These are phyloP conservation scores for Lepidonotus clava DNA, from an alignment of 2,888 invertebrate genomes.

Conservation along the genomic window DNA sequence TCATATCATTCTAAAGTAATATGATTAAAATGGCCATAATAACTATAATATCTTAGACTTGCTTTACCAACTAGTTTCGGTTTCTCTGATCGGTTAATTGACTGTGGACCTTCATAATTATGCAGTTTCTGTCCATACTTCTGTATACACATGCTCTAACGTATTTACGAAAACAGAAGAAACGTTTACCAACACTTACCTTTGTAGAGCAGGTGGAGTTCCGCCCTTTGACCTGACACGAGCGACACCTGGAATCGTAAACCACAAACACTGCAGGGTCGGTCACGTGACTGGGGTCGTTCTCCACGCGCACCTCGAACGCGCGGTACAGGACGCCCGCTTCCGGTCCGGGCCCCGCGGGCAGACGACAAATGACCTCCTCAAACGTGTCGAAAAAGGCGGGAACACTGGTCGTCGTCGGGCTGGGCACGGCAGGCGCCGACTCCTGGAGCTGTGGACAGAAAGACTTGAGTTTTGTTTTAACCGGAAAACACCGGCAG, in stretches of 20 bases:
- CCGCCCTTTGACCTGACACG: neutral
- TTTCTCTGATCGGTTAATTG: no score
- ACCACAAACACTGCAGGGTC: constrained; percentile 25
- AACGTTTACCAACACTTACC: no score
- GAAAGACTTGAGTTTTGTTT: neutral
- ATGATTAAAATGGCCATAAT: no score
- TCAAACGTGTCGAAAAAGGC: constrained; percentile 60
- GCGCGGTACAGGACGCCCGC: neutral
- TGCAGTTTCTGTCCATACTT: no score
- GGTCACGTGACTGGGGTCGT: neutral
- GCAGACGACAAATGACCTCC: constrained; percentile 59
- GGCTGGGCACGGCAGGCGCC: neutral
- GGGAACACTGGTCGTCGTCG: neutral
- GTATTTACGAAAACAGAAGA: no score
- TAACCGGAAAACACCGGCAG: no score
- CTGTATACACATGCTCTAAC: no score
- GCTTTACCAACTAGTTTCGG: no score
- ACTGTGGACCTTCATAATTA: no score
- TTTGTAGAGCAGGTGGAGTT: neutral
- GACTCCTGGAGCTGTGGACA: neutral
- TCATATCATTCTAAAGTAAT: no score
- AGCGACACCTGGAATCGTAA: constrained; percentile 17
- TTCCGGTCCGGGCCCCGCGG: neutral
- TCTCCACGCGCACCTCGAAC: neutral
- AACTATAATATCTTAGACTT: no score